Conservation (phyloP, 1,140 invertebrate genomes). For the Cepaea nemoralis region DNA sequence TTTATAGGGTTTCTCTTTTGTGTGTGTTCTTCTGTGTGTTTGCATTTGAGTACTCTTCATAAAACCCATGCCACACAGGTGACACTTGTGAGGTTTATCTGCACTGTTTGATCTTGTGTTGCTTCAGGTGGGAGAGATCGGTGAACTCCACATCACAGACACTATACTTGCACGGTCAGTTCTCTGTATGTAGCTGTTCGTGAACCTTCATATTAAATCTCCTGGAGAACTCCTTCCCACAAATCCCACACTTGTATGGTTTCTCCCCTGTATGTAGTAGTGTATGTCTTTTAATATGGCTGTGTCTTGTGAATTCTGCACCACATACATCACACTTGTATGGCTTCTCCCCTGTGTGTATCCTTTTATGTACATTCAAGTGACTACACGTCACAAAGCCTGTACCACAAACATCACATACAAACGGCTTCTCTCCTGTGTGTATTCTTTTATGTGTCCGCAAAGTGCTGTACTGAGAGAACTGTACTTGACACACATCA, state of each 20-base stretch:
- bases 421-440: constrained; percentile 31
- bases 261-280: neutral
- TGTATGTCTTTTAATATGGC: neutral
- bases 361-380: constrained; percentile 48
- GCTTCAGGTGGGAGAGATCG: too few species aligned
- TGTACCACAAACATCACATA: neutral
- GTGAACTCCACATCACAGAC: neutral
- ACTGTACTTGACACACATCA: constrained; percentile 80
- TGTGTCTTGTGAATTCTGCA: constrained; percentile 82
- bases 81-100: too few species aligned
- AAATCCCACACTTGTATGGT: neutral
- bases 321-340: constrained; percentile 83
- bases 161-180: neutral
- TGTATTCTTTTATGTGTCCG: constrained; percentile 38
- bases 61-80: neutral
- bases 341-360: constrained; percentile 55
- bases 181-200: neutral
- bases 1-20: neutral
- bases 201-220: neutral
- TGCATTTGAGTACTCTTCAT: neutral
- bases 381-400: constrained; percentile 39
- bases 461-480: constrained; percentile 33
- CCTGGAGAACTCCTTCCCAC: neutral
- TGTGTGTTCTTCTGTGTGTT: neutral
- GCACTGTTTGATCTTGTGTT: too few species aligned